Conservation (phyloP, 2,888 invertebrate genomes). For the Drosophila yooni region DNA sequence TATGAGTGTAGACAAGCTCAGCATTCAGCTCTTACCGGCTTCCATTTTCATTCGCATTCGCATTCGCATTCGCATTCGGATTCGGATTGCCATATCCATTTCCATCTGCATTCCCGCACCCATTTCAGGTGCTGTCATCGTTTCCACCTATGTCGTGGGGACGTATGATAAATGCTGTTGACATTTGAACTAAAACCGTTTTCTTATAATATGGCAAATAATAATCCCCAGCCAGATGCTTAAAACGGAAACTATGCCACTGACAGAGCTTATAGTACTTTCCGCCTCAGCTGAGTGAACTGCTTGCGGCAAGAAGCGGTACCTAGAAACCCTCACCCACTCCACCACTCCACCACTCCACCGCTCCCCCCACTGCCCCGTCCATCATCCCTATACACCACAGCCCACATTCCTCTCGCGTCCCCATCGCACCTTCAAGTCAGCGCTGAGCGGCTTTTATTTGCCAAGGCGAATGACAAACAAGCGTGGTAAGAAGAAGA, state of each 20-base stretch:
- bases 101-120: constrained; percentile 7
- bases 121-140: constrained; percentile 14
- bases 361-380: background rate
- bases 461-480: constrained; percentile 78
- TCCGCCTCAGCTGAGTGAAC: constrained; percentile 75
- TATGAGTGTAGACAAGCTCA: constrained; percentile 33
- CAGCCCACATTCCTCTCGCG: background rate
- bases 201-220: constrained; percentile 80
- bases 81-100: background rate
- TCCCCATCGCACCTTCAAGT: constrained; percentile 24
- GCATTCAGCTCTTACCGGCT: constrained; percentile 19
- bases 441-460: constrained; percentile 64
- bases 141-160: constrained; percentile 27
- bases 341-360: background rate
- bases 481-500: constrained; percentile 52
- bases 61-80: background rate
- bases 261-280: constrained; percentile 79
- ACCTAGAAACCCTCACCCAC: constrained; percentile 18
- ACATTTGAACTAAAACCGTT: constrained; percentile 80
- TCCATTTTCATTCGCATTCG: constrained; percentile 8
- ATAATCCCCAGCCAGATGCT: constrained; percentile 78
- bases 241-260: constrained; percentile 76
- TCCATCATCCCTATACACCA: background rate
- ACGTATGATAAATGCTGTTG: constrained; percentile 74
- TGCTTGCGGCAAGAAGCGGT: constrained; percentile 66